Base-by-base conservation (phyloP, 2,113 vertebrate genomes). In the Paraplagusia blochii region DNA sequence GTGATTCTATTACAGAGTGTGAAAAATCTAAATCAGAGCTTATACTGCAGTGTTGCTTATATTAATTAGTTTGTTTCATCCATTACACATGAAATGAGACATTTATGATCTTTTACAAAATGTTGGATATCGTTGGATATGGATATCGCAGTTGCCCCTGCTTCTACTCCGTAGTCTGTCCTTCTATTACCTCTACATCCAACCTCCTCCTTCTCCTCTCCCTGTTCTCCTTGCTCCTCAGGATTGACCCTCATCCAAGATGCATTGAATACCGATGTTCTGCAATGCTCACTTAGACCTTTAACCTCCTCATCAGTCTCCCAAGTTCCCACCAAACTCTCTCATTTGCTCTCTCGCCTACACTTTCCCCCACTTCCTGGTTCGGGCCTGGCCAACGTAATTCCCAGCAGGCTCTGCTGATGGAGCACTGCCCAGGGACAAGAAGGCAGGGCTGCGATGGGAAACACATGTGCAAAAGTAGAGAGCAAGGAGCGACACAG, bases 381-480 rank as follows among this genome's bases (percentile, higher is more conserved):
- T 82, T 62, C 6, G 40, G 22, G 22, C 22, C 22, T 29, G 63
- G 72, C 67, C 74, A 73, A 69, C 64, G 58, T 58, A 66, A 77
- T 81, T 84, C 83, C 82, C 80, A 84, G 63, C 78, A 80, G 85
- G 55, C 72, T 54, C 18, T 11, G 17, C 48, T 80, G 78, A 69
- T 74, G 80, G 80, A 76, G 70, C 54, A 38, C 65, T 77, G 80
- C 74, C 80, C 77, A 60, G 72, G 66, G 69, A 72, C 35, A 52
- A 66, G 49, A 58, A 69, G 74, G 52, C 62, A 56, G 15, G 57
- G n/a, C 53, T 53, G 53, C 58, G 72, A 88, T 85, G 79, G 77
- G 79, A 88, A 88, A 83, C 87, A 88, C 77, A 82, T 88, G 85
- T 82, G 33, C 7, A 58, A 19, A 13, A 49, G 49, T 61, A 58